A percentile compares a stretch with the other conserved stretches of the same genome.
These are phyloP conservation scores for Dolomedes plantarius DNA, from an alignment of 2,888 invertebrate genomes.

Conservation along the genomic window DNA sequence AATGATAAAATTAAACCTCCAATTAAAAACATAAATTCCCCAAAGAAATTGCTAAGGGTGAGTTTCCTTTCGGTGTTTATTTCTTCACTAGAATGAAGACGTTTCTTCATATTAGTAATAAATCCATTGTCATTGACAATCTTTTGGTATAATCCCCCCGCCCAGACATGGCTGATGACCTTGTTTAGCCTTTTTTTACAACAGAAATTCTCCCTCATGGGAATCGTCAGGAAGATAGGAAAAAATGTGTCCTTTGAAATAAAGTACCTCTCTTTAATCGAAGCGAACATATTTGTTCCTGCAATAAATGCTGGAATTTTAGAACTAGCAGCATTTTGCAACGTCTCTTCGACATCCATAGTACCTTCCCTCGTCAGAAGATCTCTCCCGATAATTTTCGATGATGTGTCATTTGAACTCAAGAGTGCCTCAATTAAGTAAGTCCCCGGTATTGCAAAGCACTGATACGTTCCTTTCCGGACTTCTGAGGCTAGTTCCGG, in stretches of 20 bases:
- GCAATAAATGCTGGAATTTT: neutral
- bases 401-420: neutral
- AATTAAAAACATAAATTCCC: too few species aligned
- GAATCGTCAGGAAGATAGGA: neutral
- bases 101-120: neutral
- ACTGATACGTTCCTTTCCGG: neutral
- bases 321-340: neutral
- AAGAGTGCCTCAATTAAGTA: neutral
- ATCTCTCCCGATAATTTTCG: neutral
- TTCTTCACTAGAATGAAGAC: neutral
- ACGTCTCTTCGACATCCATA: neutral
- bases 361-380: neutral
- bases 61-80: too few species aligned
- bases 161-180: neutral
- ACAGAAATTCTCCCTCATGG: neutral
- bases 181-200: neutral
- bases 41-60: too few species aligned
- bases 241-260: neutral
- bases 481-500: neutral
- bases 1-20: too few species aligned
- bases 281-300: too few species aligned
- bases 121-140: neutral
- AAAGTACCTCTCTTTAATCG: neutral
- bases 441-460: neutral
- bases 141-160: neutral